Percentiles rank a stretch among this genome's conserved stretches.
phyloP scores from a whole-genome alignment of 2,888 invertebrate species.

The Oeneis ivallda region DNA sequence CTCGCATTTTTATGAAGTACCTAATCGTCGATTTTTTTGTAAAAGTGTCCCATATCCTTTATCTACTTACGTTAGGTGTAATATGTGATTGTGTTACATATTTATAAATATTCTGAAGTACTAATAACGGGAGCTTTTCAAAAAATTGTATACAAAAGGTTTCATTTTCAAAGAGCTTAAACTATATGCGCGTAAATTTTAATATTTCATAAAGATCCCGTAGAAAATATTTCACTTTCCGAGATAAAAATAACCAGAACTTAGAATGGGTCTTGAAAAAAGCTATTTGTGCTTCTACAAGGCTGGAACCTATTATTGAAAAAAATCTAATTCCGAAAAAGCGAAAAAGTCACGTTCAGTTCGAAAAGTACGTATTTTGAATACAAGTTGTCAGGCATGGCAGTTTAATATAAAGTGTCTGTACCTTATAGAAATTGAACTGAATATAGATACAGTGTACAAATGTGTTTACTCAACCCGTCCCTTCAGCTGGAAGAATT shows the following conservation, averaged over 20 bases:
- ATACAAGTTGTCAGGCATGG: background rate
- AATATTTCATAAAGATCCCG: too few relatives aligned
- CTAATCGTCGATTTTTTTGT: background rate
- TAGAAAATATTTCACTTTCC: too few relatives aligned
- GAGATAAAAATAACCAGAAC: too few relatives aligned
- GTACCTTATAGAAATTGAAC: background rate
- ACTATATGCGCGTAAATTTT: too few relatives aligned
- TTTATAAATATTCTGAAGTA: too few relatives aligned
- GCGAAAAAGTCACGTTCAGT: background rate
- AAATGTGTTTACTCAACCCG: constrained; percentile 12
- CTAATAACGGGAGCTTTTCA: too few relatives aligned
- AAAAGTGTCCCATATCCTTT: background rate
- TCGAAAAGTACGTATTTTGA: background rate
- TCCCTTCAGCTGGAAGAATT: constrained; percentile 9
- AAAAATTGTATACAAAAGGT: too few relatives aligned
- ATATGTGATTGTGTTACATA: too few relatives aligned
- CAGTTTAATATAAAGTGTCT: background rate
- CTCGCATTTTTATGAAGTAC: background rate
- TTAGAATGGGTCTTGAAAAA: too few relatives aligned
- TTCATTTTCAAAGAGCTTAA: too few relatives aligned
- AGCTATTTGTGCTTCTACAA: too few relatives aligned
- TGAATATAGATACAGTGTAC: background rate
- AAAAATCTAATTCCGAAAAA: background rate
- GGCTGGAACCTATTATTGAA: too few relatives aligned
- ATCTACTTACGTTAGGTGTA: background rate